phyloP scores from a whole-genome alignment of 2,888 invertebrate genomes.

The Sesia apiformis region DNA sequence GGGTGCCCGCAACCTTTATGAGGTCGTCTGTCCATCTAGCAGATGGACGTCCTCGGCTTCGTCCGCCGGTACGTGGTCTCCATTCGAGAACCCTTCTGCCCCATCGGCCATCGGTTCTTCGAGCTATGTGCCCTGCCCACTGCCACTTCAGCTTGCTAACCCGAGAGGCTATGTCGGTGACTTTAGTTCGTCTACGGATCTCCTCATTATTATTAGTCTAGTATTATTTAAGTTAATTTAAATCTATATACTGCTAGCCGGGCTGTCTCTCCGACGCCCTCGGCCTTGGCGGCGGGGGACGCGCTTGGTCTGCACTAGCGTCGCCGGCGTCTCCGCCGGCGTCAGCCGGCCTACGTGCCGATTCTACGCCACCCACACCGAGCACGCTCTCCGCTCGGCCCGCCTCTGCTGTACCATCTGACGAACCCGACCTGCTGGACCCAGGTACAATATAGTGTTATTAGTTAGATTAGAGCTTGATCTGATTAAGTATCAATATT shows the following conservation, averaged over 20 bases:
- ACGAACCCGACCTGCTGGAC: constrained; percentile 47
- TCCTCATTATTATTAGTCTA: no score
- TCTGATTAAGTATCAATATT: not conserved
- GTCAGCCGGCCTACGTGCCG: constrained; percentile 45
- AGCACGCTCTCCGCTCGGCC: constrained; percentile 24
- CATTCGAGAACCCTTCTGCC: no score
- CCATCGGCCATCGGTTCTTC: no score
- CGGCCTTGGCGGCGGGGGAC: constrained; percentile 66
- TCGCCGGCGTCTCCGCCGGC: constrained; percentile 72
- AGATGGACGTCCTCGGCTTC: no score
- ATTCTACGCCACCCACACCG: constrained; percentile 35
- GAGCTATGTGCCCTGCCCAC: no score
- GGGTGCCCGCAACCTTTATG: no score
- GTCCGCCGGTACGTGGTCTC: no score
- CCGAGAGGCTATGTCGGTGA: no score
- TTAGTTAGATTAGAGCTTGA: not conserved
- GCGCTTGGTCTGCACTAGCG: constrained; percentile 60
- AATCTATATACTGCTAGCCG: constrained; percentile 43
- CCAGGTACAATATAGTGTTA: constrained; percentile 26
- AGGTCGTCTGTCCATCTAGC: no score
- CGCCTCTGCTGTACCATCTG: constrained; percentile 47
- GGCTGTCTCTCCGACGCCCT: constrained; percentile 86
- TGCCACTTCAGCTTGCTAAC: no score
- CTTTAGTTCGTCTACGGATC: no score
- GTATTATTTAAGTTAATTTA: no score